Base-by-base conservation (phyloP, 2,797 vertebrate species). In the Enteromius unitaeniatus region DNA sequence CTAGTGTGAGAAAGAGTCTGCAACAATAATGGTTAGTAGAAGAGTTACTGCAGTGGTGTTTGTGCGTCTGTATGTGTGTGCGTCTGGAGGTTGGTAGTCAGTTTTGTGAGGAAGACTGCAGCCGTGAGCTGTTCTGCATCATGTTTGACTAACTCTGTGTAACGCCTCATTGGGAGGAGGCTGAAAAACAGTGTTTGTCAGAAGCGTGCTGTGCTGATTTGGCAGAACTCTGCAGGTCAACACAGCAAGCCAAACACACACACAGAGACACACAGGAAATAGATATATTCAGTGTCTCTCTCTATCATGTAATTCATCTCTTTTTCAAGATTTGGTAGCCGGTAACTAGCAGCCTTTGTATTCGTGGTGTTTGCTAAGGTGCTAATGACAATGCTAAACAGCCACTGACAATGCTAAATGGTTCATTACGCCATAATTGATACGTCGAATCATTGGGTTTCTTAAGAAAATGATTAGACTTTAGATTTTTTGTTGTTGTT, bases 151-250 rank as follows among this genome's bases (percentile, higher is more conserved):
- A 67, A 79, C 60, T 65, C 60, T 0, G 37, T 62, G 72, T 82
- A 55, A 67, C 34, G 37, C 47, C 37, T 83, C 64, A 68, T 55
- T 83, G 62, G 47, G 23, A 77, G 80, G 55, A 60, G 68, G 53
- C 67, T 79, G 42, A 84, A 40, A 82, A 70, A 60, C 19, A 31
- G 81, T 60, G 58, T 51, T 77, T 83, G 81, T 83, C 81, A 68
- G 73, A 76, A 17, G 26, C 73, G 7, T 77, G 73, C 81, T 65
- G 73, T 11, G 73, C 64, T 68, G 62, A 74, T 65, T 67, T 76
- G 62, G 62, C 73, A 68, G 62, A 68, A 34, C 49, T 83, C 73
- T 42, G 62, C 62, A 77, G 81, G 70, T 82, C 70, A 60, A 82
- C 77, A 23, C 58, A 84, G 23, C 10, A 34, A 31, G 34, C 11